A percentile compares a stretch with the other conserved stretches of the same genome.
phyloP scores from a whole-genome alignment of 2,113 vertebrate genomes.

The Bothrops jararaca region DNA sequence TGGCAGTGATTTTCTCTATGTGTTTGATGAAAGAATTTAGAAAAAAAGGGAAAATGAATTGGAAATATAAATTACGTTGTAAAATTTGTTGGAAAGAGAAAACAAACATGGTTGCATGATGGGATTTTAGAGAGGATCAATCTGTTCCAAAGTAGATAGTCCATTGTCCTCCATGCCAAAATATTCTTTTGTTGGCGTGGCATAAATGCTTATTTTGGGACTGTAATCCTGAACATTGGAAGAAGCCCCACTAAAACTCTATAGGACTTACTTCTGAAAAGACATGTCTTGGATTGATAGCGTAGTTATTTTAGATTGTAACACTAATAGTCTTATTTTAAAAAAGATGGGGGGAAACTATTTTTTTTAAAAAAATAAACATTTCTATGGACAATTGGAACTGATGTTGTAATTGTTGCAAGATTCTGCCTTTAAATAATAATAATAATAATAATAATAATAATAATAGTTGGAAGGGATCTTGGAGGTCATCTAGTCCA shows the following conservation, averaged over 20 bases:
- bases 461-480: no score
- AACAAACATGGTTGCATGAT: background rate
- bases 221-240: background rate
- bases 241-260: background rate
- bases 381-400: background rate
- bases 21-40: background rate
- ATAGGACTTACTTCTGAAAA: background rate
- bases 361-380: background rate
- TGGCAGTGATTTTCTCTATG: background rate
- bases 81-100: constrained; percentile 3
- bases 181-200: background rate
- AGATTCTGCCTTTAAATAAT: background rate
- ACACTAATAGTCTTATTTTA: background rate
- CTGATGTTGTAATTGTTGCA: background rate
- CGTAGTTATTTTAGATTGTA: background rate
- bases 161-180: background rate
- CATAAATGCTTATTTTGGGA: background rate
- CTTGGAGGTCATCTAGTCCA: no score
- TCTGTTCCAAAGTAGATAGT: background rate
- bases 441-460: no score
- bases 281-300: background rate
- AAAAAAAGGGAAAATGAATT: no score
- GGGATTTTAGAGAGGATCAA: background rate
- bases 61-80: constrained; percentile 5
- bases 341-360: background rate